Evolutionary conservation across 2,888 invertebrate species (phyloP), one percentile per base, ranked within the genome.

Genomic region (Sesamia inferens): DNA sequence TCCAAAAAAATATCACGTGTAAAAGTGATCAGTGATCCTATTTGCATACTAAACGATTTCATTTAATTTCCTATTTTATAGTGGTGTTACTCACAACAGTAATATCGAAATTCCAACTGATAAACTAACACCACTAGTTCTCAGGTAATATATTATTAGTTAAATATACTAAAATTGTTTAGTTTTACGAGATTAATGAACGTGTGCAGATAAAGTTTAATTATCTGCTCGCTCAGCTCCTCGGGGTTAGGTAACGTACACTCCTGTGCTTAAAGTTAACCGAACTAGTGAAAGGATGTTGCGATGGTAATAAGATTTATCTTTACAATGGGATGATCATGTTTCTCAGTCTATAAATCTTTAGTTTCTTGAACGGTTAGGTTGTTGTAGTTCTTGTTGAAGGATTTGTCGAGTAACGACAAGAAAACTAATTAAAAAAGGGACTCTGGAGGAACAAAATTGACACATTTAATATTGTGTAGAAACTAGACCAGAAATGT

Each of bases 181-280:
- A 77, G 44, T 75, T 80, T 81, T 81, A 86, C 31, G 31, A 31
- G 31, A 31, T 83, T 83, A 87, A 87, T 87, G 80, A 76, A 74
- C 69, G 61, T 51, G 70, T 72, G 61, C 67, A 59, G 72, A 63
- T 81, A 82, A 75, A 83, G 63, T 85, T 85, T 85, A 86, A 87
- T 87, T 87, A 85, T 74, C 72, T 68, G 80, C 70, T 81, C 59
- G 81, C 63, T 63, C 81, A 78, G 57, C 73, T 85, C 71, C 67
- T 79, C 72, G 71, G 58, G 59, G 77, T 86, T 82, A 80, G 59
- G 82, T 84, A 87, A 87, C 66, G 76, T 76, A 80, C 85, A 74
- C 57, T 74, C 39, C 48, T 68, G 66, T 42, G 70, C 84, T 76
- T 76, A 78, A 75, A 77, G 74, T 75, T 73, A 74, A 74, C 68